Evolutionary conservation across 2,113 vertebrate genomes (phyloP).

Genomic region (Cavia porcellus): DNA sequence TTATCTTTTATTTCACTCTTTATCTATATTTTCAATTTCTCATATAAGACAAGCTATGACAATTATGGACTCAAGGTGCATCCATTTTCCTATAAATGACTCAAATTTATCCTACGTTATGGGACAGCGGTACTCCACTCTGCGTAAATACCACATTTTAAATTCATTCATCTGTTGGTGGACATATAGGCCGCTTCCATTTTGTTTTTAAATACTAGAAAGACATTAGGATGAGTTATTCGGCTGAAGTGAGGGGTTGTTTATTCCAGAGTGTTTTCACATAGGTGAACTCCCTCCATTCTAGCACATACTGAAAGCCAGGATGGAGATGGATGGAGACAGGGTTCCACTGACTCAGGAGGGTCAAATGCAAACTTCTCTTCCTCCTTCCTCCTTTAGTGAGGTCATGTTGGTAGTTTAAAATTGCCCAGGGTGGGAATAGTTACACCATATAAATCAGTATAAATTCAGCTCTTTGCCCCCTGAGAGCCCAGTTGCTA

Average conservation of each 20-base stretch:
- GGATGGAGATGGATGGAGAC: background rate
- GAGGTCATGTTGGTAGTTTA: background rate
- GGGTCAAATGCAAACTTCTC: background rate
- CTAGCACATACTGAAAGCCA: background rate
- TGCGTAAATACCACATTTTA: background rate
- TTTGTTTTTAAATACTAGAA: slow-evolving; percentile 20
- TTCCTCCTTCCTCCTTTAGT: background rate
- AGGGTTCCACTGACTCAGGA: background rate
- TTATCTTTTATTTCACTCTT: background rate
- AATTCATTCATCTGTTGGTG: background rate
- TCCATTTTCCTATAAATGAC: background rate
- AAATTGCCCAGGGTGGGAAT: background rate
- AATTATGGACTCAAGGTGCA: background rate
- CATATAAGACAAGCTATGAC: background rate
- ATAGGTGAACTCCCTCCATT: background rate
- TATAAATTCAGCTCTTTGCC: background rate
- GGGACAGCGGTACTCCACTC: background rate
- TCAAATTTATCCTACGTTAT: background rate
- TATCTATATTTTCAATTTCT: background rate
- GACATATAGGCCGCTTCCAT: background rate
- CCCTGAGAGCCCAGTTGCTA: background rate
- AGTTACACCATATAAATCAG: background rate
- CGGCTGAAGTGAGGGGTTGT: background rate
- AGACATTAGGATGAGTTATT: background rate
- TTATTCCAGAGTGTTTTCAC: background rate